Conservation (phyloP, 2,888 invertebrate genomes). For the Conus canariensis region DNA sequence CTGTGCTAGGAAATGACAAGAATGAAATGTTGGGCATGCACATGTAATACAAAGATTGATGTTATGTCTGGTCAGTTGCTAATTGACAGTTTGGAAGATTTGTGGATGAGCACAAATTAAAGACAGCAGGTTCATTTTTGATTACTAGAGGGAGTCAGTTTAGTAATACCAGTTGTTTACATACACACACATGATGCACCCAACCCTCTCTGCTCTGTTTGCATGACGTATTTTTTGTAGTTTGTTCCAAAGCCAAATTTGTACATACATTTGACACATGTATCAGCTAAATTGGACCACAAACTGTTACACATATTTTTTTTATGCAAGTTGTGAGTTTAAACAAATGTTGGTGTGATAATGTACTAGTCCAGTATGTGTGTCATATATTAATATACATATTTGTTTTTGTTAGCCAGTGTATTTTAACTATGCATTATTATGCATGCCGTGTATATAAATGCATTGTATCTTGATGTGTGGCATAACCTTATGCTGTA, state of each 20-base stretch:
- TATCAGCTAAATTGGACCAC: background rate
- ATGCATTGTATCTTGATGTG: background rate
- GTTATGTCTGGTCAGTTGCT: no score
- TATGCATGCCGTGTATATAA: background rate
- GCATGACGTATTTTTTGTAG: background rate
- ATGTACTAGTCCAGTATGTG: constrained; percentile 23
- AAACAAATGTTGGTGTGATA: background rate
- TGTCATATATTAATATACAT: background rate
- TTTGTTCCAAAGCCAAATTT: background rate
- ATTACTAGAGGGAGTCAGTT: no score
- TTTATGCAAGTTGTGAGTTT: background rate
- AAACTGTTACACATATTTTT: background rate
- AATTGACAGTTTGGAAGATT: no score
- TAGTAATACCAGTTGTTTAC: no score
- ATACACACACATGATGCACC: no score
- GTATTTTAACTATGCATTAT: background rate
- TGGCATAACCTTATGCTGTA: background rate
- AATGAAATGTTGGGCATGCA: no score
- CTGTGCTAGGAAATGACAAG: no score
- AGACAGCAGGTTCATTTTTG: no score
- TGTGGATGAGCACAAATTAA: no score
- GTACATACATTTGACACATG: background rate
- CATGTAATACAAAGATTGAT: no score
- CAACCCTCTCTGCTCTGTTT: no score
- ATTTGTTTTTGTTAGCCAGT: background rate